phyloP scores from a whole-genome alignment of 2,797 vertebrate species.

The Cheirogaleus major region DNA sequence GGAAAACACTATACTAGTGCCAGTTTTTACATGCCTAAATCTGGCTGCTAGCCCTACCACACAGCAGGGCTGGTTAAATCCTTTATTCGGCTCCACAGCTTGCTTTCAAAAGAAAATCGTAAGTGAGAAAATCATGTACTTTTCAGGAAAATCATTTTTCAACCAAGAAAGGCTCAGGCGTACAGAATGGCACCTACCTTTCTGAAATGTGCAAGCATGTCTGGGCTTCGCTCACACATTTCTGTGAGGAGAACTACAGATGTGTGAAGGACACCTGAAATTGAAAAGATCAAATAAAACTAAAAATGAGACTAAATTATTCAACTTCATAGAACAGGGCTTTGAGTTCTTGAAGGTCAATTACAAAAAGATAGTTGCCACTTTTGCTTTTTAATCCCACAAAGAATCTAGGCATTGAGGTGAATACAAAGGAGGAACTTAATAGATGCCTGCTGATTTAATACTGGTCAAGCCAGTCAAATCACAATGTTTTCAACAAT shows the following conservation, averaged over 20 bases:
- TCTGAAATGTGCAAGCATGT: slow-evolving; percentile 99
- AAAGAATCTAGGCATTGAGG: slow-evolving; percentile 43
- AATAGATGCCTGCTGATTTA: slow-evolving; percentile 6
- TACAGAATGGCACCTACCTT: slow-evolving; percentile 90
- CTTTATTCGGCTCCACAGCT: slow-evolving; percentile 32
- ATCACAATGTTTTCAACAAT: slow-evolving; percentile 23
- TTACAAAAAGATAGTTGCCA: slow-evolving; percentile 40
- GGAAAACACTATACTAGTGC: slow-evolving; percentile 9
- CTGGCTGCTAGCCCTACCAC: slow-evolving; percentile 50
- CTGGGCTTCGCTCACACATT: slow-evolving; percentile 99
- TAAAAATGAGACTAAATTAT: slow-evolving; percentile 18
- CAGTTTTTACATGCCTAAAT: slow-evolving; percentile 42
- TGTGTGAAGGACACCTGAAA: slow-evolving; percentile 97
- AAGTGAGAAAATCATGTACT: slow-evolving; percentile 53
- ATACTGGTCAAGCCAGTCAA: slow-evolving; percentile 27
- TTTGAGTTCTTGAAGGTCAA: slow-evolving; percentile 42
- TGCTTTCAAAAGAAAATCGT: slow-evolving; percentile 62
- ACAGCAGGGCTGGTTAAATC: slow-evolving; percentile 51
- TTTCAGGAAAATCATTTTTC: slow-evolving; percentile 58
- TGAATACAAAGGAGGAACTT: slow-evolving; percentile 41
- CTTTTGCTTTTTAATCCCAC: slow-evolving; percentile 36
- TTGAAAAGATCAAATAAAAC: slow-evolving; percentile 36
- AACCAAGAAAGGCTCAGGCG: slow-evolving; percentile 39
- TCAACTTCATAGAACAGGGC: slow-evolving; percentile 14
- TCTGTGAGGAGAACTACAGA: slow-evolving; percentile 99